Evolutionary conservation across 1,140 invertebrate genomes (phyloP).

Genomic region (Listronotus bonariensis): DNA sequence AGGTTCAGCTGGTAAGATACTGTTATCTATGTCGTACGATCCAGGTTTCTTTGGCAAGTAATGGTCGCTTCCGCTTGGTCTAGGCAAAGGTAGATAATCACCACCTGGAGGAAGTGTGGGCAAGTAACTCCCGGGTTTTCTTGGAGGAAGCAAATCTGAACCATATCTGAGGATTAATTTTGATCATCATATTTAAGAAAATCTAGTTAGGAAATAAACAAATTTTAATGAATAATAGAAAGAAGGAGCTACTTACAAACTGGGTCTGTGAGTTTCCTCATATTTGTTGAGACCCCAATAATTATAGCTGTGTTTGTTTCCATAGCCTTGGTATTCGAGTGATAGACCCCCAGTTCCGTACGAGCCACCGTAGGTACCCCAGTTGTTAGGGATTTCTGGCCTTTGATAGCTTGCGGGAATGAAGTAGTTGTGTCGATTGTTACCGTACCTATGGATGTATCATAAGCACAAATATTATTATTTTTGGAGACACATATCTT

Average conservation of each 20-base stretch:
- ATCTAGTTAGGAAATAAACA: no score
- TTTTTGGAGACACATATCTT: no score
- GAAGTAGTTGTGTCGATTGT: slow-evolving; percentile 40
- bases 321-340: slow-evolving; percentile 41
- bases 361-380: slow-evolving; percentile 52
- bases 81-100: slow-evolving; percentile 5
- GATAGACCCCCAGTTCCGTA: slow-evolving; percentile 51
- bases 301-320: slow-evolving; percentile 52
- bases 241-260: no score
- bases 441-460: slow-evolving; percentile 24
- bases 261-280: slow-evolving; percentile 11
- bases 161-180: background rate
- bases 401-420: slow-evolving; percentile 34
- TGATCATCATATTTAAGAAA: no score
- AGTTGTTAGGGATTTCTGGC: slow-evolving; percentile 40
- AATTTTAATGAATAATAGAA: no score
- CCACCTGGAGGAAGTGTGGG: background rate
- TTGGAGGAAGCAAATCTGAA: background rate
- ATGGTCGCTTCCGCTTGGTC: background rate
- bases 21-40: slow-evolving; percentile 34
- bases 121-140: slow-evolving; percentile 23
- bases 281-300: slow-evolving; percentile 48
- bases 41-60: slow-evolving; percentile 9
- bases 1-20: slow-evolving; percentile 41
- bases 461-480: no score